Conservation (phyloP, 53 echinoderm and acorn worm genomes). For the Astropecten irregularis region DNA sequence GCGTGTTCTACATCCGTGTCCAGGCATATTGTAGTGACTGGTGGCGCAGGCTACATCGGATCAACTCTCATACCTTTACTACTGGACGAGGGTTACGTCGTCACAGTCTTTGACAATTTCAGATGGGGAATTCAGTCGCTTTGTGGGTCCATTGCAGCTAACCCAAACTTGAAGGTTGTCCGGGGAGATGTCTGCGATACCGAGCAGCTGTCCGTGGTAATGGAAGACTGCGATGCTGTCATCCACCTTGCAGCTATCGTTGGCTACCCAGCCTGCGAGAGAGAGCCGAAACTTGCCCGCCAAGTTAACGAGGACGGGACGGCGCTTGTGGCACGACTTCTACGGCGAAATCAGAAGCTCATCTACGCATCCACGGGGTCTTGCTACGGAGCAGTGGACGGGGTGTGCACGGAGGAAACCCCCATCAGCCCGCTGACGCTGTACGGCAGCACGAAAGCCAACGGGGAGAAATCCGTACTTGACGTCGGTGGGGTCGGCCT, state of each 20-base stretch:
- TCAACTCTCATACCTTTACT: conserved; percentile 78
- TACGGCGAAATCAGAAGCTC: conserved; percentile 59
- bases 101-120: conserved; percentile 76
- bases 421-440: conserved; percentile 79
- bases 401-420: conserved; percentile 77
- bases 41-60: conserved; percentile 85
- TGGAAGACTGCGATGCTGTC: conserved; percentile 67
- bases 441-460: conserved; percentile 80
- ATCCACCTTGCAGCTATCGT: conserved; percentile 89
- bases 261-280: conserved; percentile 87
- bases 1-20: too few relatives aligned
- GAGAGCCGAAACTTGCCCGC: conserved; percentile 68
- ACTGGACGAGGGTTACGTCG: conserved; percentile 59
- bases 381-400: conserved; percentile 81
- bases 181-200: conserved; percentile 66
- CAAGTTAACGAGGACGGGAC: conserved; percentile 77
- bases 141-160: conserved; percentile 47
- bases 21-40: conserved; percentile 71
- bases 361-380: conserved; percentile 86
- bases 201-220: conserved; percentile 48
- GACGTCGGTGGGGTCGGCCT: conserved; percentile 74
- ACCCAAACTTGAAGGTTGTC: conserved; percentile 64
- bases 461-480: conserved; percentile 68
- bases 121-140: conserved; percentile 73
- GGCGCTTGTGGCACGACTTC: conserved; percentile 58